A percentile compares a stretch with the other conserved stretches of the same genome.
phyloP scores from a whole-genome alignment of 1,140 invertebrate genomes.

The Bombus waltoni region DNA sequence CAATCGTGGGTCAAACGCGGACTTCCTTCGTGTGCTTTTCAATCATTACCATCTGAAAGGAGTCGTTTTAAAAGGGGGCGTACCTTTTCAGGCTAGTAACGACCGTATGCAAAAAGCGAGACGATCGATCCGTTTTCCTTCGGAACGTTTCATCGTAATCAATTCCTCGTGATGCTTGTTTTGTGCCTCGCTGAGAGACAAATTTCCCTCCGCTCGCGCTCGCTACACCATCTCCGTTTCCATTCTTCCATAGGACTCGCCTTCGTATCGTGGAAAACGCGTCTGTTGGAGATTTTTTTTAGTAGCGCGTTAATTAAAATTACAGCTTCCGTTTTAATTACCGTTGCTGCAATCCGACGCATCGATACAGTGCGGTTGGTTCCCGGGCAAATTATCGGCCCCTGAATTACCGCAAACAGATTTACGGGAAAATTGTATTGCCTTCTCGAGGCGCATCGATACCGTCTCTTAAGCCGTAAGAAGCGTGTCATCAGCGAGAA shows the following conservation, averaged over 20 bases:
- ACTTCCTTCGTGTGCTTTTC: background rate
- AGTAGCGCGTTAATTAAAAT: slow-evolving; percentile 11
- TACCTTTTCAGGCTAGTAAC: background rate
- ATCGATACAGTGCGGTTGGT: background rate
- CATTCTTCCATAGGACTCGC: background rate
- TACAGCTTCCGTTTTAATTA: slow-evolving; percentile 24
- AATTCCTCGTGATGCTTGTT: slow-evolving; percentile 19
- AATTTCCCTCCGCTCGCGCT: background rate
- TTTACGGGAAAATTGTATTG: background rate
- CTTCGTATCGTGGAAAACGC: no score
- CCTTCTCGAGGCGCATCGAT: no score
- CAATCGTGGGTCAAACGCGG: background rate
- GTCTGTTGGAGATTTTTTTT: background rate
- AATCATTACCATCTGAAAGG: slow-evolving; percentile 20
- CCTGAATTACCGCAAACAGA: background rate
- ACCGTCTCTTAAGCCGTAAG: background rate
- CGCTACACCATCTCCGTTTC: background rate
- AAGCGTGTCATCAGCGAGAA: background rate
- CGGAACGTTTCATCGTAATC: slow-evolving; percentile 12
- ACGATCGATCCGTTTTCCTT: slow-evolving; percentile 2
- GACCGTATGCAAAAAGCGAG: background rate
- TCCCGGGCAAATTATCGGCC: background rate
- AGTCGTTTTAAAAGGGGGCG: background rate
- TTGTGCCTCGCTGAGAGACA: background rate
- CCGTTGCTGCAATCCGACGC: background rate